Conservation (phyloP, 2,113 vertebrate species). For the Callospermophilus lateralis region DNA sequence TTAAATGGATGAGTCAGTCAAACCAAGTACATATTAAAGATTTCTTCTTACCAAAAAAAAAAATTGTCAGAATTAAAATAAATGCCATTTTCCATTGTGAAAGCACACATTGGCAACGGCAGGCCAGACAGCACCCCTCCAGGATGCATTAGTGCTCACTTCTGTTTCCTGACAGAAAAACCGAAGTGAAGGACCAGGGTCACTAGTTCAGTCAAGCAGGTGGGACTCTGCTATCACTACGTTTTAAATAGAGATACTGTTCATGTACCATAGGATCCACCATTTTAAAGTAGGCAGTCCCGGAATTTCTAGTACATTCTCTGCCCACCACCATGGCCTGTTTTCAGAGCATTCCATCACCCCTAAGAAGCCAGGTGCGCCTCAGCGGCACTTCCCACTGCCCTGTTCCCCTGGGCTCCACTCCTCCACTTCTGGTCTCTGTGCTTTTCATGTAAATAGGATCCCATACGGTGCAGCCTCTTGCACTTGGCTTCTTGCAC, state of each 20-base stretch:
- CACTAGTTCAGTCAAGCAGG: neutral
- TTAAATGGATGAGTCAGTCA: neutral
- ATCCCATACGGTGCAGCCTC: neutral
- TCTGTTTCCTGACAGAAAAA: constrained; percentile 19
- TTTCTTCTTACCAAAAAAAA: constrained; percentile 26
- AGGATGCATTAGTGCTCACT: neutral
- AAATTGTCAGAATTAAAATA: constrained; percentile 19
- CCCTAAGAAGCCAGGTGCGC: neutral
- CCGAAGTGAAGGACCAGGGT: neutral
- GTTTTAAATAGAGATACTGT: neutral
- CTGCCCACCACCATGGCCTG: neutral
- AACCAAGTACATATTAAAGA: neutral
- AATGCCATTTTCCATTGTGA: constrained; percentile 3
- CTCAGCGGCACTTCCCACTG: neutral
- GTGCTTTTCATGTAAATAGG: neutral
- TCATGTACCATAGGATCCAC: neutral
- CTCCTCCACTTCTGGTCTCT: neutral
- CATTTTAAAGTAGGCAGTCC: neutral
- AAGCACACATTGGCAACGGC: neutral
- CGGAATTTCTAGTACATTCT: neutral
- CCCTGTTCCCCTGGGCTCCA: too few relatives aligned
- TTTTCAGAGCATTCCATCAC: neutral
- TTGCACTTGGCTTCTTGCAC: neutral
- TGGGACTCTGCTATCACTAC: neutral
- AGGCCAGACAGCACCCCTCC: neutral